Percentiles rank a stretch among this genome's conserved stretches.
Evolutionary conservation across 2,888 invertebrate species (phyloP).

Genomic region (Euphydryas editha): DNA sequence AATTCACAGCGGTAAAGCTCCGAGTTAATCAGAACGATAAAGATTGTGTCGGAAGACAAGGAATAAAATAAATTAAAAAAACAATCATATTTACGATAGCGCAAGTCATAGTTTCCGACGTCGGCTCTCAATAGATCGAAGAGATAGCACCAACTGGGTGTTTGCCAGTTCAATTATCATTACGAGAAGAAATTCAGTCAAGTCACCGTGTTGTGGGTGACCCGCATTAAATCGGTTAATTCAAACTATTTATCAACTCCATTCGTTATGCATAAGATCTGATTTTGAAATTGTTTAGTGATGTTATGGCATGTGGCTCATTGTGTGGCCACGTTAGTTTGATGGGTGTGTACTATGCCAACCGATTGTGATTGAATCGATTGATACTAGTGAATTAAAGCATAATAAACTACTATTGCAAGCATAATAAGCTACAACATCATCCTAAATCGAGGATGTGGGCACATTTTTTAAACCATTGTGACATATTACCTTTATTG

Average conservation of each 20-base stretch:
- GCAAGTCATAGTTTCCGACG: constrained; percentile 81
- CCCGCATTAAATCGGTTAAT: constrained; percentile 84
- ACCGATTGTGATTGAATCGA: constrained; percentile 75
- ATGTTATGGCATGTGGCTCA: constrained; percentile 76
- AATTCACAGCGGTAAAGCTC: constrained; percentile 80
- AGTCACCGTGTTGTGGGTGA: constrained; percentile 81
- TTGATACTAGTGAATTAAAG: constrained; percentile 51
- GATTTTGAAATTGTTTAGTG: constrained; percentile 82
- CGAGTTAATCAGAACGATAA: constrained; percentile 81
- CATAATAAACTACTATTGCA: constrained; percentile 35
- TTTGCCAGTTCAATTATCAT: constrained; percentile 84
- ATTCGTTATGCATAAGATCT: constrained; percentile 82
- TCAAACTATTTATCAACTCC: constrained; percentile 82
- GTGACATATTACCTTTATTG: not conserved
- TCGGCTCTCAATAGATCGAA: constrained; percentile 72
- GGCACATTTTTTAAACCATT: constrained; percentile 6
- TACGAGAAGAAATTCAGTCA: constrained; percentile 71
- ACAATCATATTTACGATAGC: constrained; percentile 78
- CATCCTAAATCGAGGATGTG: constrained; percentile 7
- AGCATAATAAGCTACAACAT: too few species aligned
- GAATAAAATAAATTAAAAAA: constrained; percentile 67
- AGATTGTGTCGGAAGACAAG: constrained; percentile 82
- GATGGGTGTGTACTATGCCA: constrained; percentile 80
- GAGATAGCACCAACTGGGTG: constrained; percentile 78
- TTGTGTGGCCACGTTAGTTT: constrained; percentile 74